Base-by-base conservation (phyloP, 2,113 vertebrate species). In the Silurus glanis region DNA sequence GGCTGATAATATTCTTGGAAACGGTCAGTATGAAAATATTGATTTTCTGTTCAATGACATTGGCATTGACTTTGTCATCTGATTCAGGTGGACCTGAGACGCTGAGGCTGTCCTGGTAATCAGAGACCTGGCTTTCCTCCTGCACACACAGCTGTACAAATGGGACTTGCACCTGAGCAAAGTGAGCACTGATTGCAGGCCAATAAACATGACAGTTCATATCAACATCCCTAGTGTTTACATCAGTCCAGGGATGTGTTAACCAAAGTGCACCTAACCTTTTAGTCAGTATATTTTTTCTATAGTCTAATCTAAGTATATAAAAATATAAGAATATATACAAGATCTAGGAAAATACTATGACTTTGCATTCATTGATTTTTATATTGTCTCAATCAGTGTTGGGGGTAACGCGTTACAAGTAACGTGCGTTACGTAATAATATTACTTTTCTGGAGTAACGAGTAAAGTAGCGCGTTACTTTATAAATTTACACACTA, bases 71-170 rank as follows among this genome's bases (percentile, higher is more conserved):
- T 78, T 23, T 80, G 84, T 59, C 62, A 83, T 80, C 55, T 51
- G 84, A 69, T 28, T 78, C 75, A 79, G 47, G 53, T 47, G 55
- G 67, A 82, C 19, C 61, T 53, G 56, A 53, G 85, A 51, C 45
- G 21, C 72, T 61, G 9, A 25, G 72, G 61, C 62, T 28, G 53
- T 56, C 23, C 23, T 55, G 72, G 59, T 76, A 9, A 85, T 85
- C 59, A 16, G n/a, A 55, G 74, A 67, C 62, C 86, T 89, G 86
- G 88, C 80, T 61, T 58, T 0, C 67, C 86, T 87, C 74, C 89
- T 86, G 87, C 82, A 90, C 87, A 90, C 89, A 88, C 89, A 90
- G 89, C 89, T 90, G 89, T 90, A 55, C 87, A 90, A 88, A 90
- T 86, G 78, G 51, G 62, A 19, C 72, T 45, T 83, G 88, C 88